These are phyloP conservation scores for Epirrita christyi DNA, from an alignment of 2,888 invertebrate genomes.

Conservation along the genomic window DNA sequence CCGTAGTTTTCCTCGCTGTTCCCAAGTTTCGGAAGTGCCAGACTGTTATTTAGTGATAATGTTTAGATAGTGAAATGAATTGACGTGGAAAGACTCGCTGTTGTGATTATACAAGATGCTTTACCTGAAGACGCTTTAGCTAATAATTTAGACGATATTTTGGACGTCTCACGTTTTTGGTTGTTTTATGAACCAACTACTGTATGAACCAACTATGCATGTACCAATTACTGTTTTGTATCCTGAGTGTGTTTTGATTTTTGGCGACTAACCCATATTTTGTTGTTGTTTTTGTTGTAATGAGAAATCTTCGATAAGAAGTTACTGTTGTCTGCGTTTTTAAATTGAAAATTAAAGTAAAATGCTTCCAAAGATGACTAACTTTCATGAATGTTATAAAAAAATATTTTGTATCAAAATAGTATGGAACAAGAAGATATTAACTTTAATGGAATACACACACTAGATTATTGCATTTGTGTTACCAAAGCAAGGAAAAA, in stretches of 20 bases:
- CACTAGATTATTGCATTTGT: constrained; percentile 2
- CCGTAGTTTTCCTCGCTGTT: constrained; percentile 82
- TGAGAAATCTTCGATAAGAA: constrained; percentile 8
- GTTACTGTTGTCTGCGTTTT: neutral
- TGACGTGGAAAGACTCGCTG: constrained; percentile 63
- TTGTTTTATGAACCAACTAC: constrained; percentile 67
- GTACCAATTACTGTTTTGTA: constrained; percentile 68
- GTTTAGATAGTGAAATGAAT: constrained; percentile 78
- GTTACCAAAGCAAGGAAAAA: constrained; percentile 2
- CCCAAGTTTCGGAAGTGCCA: constrained; percentile 82
- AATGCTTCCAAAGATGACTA: constrained; percentile 1
- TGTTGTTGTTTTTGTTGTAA: constrained; percentile 1
- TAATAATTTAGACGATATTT: constrained; percentile 76
- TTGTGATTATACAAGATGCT: constrained; percentile 83
- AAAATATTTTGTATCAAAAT: neutral
- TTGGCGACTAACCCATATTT: constrained; percentile 35
- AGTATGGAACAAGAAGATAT: constrained; percentile 4
- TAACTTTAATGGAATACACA: neutral
- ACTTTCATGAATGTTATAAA: neutral
- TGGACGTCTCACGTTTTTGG: constrained; percentile 57
- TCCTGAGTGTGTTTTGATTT: constrained; percentile 61
- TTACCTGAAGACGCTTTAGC: constrained; percentile 82
- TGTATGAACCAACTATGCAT: too few species aligned
- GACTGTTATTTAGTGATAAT: constrained; percentile 80
- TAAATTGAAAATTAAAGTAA: neutral